Evolutionary conservation across 2,113 vertebrate genomes (phyloP).

Genomic region (Hiodon alosoides): DNA sequence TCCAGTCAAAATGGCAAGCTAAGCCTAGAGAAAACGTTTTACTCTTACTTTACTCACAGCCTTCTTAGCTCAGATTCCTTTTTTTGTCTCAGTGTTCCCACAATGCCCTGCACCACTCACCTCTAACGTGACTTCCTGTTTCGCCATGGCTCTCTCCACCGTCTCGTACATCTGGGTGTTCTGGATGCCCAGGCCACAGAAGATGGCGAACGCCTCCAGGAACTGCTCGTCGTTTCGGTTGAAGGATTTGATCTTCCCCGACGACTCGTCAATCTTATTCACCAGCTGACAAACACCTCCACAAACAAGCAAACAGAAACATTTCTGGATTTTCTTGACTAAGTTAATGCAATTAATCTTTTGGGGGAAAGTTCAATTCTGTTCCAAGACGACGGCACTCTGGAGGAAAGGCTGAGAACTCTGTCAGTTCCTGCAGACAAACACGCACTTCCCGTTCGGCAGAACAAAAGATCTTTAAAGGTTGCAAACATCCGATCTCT

Average conservation of each 20-base stretch:
- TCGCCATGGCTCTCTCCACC: constrained; percentile 92
- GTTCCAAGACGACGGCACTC: not conserved
- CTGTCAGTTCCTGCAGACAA: not conserved
- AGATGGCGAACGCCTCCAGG: constrained; percentile 93
- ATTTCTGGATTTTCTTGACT: not conserved
- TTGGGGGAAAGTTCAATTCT: not conserved
- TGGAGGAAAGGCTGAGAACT: not conserved
- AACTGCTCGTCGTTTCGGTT: constrained; percentile 97
- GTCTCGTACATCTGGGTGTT: constrained; percentile 98
- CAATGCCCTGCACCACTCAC: constrained; percentile 55
- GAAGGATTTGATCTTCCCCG: constrained; percentile 79
- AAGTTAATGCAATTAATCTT: not conserved
- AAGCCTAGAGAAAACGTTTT: no score
- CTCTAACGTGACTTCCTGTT: constrained; percentile 96
- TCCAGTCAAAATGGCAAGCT: no score
- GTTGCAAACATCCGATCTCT: no score
- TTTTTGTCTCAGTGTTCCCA: not conserved
- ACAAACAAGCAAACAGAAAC: constrained; percentile 3
- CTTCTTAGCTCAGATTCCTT: no score
- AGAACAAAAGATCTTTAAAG: not conserved
- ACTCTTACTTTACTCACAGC: no score
- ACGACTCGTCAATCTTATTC: constrained; percentile 89
- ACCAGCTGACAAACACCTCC: constrained; percentile 92
- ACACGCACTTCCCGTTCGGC: not conserved
- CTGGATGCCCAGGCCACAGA: constrained; percentile 93